Conservation (phyloP, 2,113 vertebrate genomes). For the Syngnathoides biaculeatus region DNA sequence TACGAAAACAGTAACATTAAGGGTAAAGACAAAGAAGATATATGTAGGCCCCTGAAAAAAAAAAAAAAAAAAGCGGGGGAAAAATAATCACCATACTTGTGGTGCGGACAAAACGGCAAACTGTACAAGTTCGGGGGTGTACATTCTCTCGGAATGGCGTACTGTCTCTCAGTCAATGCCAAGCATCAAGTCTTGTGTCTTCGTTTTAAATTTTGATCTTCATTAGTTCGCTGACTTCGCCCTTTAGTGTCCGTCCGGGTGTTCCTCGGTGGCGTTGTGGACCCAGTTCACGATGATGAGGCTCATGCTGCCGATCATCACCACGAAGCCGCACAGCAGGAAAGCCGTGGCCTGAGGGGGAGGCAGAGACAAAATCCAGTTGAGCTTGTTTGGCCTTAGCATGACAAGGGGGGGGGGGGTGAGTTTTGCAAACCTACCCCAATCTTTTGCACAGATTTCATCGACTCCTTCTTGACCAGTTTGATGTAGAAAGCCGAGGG, state of each 20-base stretch:
- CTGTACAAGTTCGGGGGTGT: conserved; percentile 78
- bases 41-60: conserved; percentile 64
- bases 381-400: background rate
- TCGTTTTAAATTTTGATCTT: conserved; percentile 30
- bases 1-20: conserved; percentile 72
- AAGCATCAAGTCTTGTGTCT: conserved; percentile 44
- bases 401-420: background rate
- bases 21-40: conserved; percentile 64
- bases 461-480: conserved; percentile 92
- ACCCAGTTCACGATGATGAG: conserved; percentile 91
- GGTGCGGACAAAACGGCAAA: conserved; percentile 79
- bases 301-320: conserved; percentile 88
- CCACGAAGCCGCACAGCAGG: conserved; percentile 81
- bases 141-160: conserved; percentile 98
- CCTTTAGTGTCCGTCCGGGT: conserved; percentile 57
- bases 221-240: conserved; percentile 1
- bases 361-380: background rate
- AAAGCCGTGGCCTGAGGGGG: conserved; percentile 82
- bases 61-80: conserved; percentile 52
- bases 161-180: conserved; percentile 71
- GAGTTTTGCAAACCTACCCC: conserved; percentile 77
- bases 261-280: conserved; percentile 60
- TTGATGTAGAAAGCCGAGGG: conserved; percentile 97
- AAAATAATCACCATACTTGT: conserved; percentile 78
- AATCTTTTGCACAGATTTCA: conserved; percentile 92